Percentiles rank a stretch among this genome's conserved stretches.
Evolutionary conservation across 1,140 invertebrate genomes (phyloP).

Genomic region (Bombus haemorrhoidalis): DNA sequence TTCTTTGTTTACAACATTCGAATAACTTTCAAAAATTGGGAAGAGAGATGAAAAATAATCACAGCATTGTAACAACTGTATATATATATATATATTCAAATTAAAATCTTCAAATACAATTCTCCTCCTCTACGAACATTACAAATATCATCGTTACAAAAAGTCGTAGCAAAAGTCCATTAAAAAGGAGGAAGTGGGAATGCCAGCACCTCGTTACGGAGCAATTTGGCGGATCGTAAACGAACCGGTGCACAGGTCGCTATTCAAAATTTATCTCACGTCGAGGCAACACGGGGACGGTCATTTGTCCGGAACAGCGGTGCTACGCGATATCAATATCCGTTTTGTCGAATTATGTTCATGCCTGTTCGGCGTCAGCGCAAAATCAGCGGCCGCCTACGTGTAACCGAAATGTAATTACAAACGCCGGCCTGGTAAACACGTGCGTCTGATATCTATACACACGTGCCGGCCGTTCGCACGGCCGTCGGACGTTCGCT

Average conservation of each 20-base stretch:
- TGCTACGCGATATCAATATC: conserved; percentile 42
- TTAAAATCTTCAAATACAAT: background rate
- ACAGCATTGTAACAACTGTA: too few species aligned
- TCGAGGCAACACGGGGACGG: background rate
- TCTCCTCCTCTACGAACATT: background rate
- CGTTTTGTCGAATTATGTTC: conserved; percentile 53
- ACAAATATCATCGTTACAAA: too few species aligned
- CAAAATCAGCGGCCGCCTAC: conserved; percentile 33
- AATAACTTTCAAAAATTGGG: too few species aligned
- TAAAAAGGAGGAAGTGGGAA: background rate
- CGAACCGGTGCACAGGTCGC: background rate
- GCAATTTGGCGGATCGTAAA: background rate
- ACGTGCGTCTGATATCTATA: conserved; percentile 43
- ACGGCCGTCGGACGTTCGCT: conserved; percentile 1
- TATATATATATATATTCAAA: background rate
- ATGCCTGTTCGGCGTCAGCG: conserved; percentile 41
- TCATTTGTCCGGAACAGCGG: conserved; percentile 20
- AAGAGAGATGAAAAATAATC: too few species aligned
- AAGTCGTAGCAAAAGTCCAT: background rate
- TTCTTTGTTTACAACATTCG: too few species aligned
- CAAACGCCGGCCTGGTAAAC: conserved; percentile 37
- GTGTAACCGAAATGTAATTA: conserved; percentile 54
- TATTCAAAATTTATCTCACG: conserved; percentile 36
- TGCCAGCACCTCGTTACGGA: background rate
- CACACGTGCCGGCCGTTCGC: background rate